phyloP scores from a whole-genome alignment of 1,140 invertebrate species.

The Propsilocerus akamusi region DNA sequence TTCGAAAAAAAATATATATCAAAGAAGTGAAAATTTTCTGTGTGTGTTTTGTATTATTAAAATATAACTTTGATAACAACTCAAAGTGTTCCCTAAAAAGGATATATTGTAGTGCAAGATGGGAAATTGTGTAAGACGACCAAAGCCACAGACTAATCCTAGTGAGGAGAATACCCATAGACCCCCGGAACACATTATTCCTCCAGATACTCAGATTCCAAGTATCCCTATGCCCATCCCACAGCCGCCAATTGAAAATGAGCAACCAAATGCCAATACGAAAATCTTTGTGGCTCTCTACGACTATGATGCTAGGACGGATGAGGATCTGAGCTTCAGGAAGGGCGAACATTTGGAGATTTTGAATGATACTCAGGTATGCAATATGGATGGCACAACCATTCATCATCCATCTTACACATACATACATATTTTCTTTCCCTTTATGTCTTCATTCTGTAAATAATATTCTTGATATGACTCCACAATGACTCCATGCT shows the following conservation, averaged over 20 bases:
- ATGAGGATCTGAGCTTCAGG: constrained; percentile 95
- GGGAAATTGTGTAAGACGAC: not conserved
- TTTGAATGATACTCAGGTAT: constrained; percentile 80
- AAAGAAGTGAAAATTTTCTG: not conserved
- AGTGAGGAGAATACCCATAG: too few species aligned
- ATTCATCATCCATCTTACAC: too few species aligned
- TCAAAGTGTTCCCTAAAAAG: not conserved
- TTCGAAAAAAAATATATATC: not conserved
- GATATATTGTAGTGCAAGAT: not conserved
- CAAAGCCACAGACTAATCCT: not conserved
- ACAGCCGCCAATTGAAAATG: constrained; percentile 33
- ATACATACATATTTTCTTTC: too few species aligned
- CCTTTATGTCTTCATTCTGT: too few species aligned
- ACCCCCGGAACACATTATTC: too few species aligned
- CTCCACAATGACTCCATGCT: too few species aligned
- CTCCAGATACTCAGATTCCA: not conserved
- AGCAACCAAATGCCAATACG: constrained; percentile 42
- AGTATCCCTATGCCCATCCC: constrained; percentile 20
- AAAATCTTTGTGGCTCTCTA: constrained; percentile 94
- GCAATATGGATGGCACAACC: constrained; percentile 9
- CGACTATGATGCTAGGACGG: constrained; percentile 96
- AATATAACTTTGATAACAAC: not conserved
- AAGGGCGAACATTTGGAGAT: constrained; percentile 98
- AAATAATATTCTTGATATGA: too few species aligned
- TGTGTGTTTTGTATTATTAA: not conserved